Evolutionary conservation across 2,797 vertebrate species (phyloP).

Genomic region (Cynopterus sphinx): DNA sequence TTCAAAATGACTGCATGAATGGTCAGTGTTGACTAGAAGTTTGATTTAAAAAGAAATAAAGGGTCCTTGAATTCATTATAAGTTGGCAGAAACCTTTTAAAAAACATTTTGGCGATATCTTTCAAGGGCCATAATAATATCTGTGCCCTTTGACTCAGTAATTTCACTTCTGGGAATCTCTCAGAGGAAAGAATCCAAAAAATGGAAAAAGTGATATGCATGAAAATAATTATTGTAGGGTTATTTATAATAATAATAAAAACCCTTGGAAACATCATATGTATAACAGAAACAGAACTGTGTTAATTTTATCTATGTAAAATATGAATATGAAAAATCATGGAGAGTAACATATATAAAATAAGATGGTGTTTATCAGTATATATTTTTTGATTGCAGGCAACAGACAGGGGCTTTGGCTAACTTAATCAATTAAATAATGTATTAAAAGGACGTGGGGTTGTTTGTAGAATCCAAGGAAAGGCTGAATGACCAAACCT

Average conservation of each 20-base stretch:
- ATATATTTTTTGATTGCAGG: background rate
- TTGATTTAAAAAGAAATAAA: background rate
- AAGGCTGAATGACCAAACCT: background rate
- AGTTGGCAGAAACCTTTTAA: conserved; percentile 22
- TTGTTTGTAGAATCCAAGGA: background rate
- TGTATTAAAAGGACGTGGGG: background rate
- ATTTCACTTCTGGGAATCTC: conserved; percentile 66
- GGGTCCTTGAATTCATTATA: conserved; percentile 47
- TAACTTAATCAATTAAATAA: background rate
- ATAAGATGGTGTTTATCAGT: background rate
- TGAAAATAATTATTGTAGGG: conserved; percentile 39
- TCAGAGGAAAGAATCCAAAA: conserved; percentile 63
- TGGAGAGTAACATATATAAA: background rate
- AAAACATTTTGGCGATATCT: conserved; percentile 60
- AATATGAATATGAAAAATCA: background rate
- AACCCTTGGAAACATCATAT: background rate
- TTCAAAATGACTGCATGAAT: background rate
- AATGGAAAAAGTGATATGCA: conserved; percentile 55
- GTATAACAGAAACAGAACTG: background rate
- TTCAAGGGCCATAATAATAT: conserved; percentile 49
- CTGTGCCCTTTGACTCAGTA: conserved; percentile 47
- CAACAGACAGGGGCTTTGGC: background rate
- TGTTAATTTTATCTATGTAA: background rate
- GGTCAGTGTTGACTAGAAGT: background rate
- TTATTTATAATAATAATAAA: background rate